Evolutionary conservation across 2,888 invertebrate genomes (phyloP).

Genomic region (Nemotelus pantherinus): DNA sequence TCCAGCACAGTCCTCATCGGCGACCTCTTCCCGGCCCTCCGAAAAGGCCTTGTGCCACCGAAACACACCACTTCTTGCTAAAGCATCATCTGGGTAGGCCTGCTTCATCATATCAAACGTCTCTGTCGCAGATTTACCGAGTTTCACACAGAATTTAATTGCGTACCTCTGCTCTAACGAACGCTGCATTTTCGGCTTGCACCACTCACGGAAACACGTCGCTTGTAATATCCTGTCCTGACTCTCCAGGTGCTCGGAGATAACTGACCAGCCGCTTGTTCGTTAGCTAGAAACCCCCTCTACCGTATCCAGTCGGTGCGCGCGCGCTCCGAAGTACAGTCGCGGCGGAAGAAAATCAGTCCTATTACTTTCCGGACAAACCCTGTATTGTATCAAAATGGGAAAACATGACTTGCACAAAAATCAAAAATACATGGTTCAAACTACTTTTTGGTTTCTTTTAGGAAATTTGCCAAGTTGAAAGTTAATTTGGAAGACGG

Average conservation of each 20-base stretch:
- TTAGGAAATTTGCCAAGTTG: too few species aligned
- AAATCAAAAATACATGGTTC: too few species aligned
- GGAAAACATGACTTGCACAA: too few species aligned
- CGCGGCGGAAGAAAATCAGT: conserved; percentile 19
- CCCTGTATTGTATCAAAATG: background rate
- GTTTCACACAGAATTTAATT: conserved; percentile 31
- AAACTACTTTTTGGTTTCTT: too few species aligned
- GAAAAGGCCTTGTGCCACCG: conserved; percentile 24
- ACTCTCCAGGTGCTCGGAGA: conserved; percentile 8
- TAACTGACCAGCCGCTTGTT: conserved; percentile 6
- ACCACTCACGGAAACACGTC: conserved; percentile 11
- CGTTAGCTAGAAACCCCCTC: background rate
- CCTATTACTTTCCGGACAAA: conserved; percentile 24
- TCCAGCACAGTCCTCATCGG: conserved; percentile 4
- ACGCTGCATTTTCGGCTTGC: conserved; percentile 19
- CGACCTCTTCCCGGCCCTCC: conserved; percentile 16
- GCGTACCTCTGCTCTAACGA: conserved; percentile 8
- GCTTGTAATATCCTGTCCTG: background rate
- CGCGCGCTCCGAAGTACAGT: conserved; percentile 15
- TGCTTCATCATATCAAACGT: conserved; percentile 20
- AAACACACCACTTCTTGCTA: conserved; percentile 8
- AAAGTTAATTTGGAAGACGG: too few species aligned
- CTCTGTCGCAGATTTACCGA: conserved; percentile 22
- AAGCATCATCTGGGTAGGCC: conserved; percentile 31
- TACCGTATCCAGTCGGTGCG: conserved; percentile 1